Evolutionary conservation across 2,113 vertebrate species (phyloP), one percentile per base, ranked within the genome.

Genomic region (Hippoglossus stenolepis): DNA sequence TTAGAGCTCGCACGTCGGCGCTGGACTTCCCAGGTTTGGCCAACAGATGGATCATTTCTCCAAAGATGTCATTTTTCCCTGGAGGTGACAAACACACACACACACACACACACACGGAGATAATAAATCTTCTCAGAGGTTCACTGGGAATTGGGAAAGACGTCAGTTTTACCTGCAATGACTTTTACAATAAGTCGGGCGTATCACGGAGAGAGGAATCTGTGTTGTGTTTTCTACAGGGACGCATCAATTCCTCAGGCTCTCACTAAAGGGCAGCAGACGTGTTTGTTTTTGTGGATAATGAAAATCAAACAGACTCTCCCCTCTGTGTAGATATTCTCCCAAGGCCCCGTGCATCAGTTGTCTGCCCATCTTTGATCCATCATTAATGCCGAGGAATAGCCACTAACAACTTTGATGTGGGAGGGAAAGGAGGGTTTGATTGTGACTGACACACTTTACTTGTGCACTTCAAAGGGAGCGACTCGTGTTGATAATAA

Each of bases 21-120:
- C 96, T 98, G 51, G 97, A 98, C 87, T 99, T 99, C 40, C 98
- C 98, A 61, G 98, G 95, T 91, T 98, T 98, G 85, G 97, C 95
- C 75, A 95, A 97, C 58, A 97, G 94, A 87, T 99, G 97, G 77
- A 98, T 98, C 96, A 98, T 97, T 90, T 99, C 98, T 88, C 97
- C 97, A 90, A 99, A 99, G 87, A 99, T 99, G 90, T 99, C 98
- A 75, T 99, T 99, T 94, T 98, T 99, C 31, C 98, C 98, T 99
- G 78, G 11, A 61, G 60, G 73, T 21, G 58, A 73, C 53, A 90
- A 38, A 66, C 21, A 75, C 31, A 31, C 28, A 31, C 5, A 31
- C 21, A 66, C 21, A 75, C 31, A 31, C 28, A 31, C 5, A 31
- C 21, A 75, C 31, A 31, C 5, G 6, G 1, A 31, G 31, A 31